Conservation (phyloP, 2,797 vertebrate species). For the Siniperca obscura region DNA sequence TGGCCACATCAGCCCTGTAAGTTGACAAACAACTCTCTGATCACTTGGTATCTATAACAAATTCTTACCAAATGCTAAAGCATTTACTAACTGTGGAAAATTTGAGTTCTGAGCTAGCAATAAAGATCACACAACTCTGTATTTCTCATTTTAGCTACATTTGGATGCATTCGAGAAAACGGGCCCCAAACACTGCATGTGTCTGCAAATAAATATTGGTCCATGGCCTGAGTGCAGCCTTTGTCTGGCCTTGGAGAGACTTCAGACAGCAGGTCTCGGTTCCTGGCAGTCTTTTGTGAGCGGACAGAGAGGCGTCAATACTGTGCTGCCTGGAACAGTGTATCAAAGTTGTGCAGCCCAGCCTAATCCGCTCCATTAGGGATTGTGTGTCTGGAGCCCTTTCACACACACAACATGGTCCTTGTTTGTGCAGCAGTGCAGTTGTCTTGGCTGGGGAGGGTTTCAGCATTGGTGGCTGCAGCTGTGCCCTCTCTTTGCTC, state of each 20-base stretch:
- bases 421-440: conserved; percentile 89
- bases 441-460: conserved; percentile 85
- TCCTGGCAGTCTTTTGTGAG: conserved; percentile 40
- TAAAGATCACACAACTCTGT: neutral
- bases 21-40: neutral
- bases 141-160: neutral
- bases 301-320: conserved; percentile 58
- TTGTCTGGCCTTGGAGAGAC: conserved; percentile 65
- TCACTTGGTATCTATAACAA: neutral
- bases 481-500: conserved; percentile 88
- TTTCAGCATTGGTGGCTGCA: conserved; percentile 82
- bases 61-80: neutral
- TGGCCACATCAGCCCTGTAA: neutral
- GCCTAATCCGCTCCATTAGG: conserved; percentile 82
- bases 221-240: conserved; percentile 43
- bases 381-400: conserved; percentile 65
- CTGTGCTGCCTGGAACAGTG: conserved; percentile 51
- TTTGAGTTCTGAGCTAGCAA: neutral
- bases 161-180: neutral
- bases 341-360: conserved; percentile 72
- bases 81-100: neutral
- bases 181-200: conserved; percentile 11
- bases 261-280: conserved; percentile 61
- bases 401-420: conserved; percentile 85
- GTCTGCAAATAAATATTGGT: conserved; percentile 32